A percentile compares a stretch with the other conserved stretches of the same genome.
Conservation (phyloP, 1,140 invertebrate genomes). For the Trichoplusia ni region DNA sequence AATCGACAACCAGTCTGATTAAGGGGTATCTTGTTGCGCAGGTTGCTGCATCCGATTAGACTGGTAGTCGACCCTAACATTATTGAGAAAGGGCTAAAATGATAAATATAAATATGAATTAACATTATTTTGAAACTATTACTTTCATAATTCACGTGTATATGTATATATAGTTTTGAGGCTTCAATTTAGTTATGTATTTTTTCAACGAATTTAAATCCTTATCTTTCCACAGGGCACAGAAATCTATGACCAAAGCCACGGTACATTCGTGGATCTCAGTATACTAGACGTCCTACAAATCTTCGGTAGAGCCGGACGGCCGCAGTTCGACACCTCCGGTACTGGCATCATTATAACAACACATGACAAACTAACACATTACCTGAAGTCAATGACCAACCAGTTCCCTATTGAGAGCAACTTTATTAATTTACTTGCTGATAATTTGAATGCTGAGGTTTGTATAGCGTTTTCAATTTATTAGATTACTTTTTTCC, state of each 20-base stretch:
- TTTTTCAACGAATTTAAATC: background rate
- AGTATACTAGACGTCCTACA: slow-evolving; percentile 99
- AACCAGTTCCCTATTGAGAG: slow-evolving; percentile 99
- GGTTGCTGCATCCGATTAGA: too few relatives aligned
- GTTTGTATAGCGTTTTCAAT: slow-evolving; percentile 71
- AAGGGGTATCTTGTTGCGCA: too few relatives aligned
- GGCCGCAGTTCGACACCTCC: slow-evolving; percentile 95
- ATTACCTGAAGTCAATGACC: slow-evolving; percentile 96
- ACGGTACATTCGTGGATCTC: slow-evolving; percentile 96
- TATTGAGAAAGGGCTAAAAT: too few relatives aligned
- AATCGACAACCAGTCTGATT: too few relatives aligned
- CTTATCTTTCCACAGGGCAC: slow-evolving; percentile 88
- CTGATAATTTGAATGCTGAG: slow-evolving; percentile 99
- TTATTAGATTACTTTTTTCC: too few relatives aligned
- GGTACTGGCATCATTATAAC: slow-evolving; percentile 99
- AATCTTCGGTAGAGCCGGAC: slow-evolving; percentile 99
- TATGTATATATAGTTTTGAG: too few relatives aligned
- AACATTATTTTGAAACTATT: too few relatives aligned
- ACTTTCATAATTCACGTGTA: too few relatives aligned
- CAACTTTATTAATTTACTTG: slow-evolving; percentile 95
- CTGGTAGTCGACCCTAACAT: too few relatives aligned
- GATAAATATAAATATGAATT: too few relatives aligned
- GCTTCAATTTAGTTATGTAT: too few relatives aligned
- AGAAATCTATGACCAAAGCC: slow-evolving; percentile 98
- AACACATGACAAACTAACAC: slow-evolving; percentile 93